Evolutionary conservation across 35 echinoderm and acorn worm genomes (phyloP).

Genomic region (Diadema setosum): DNA sequence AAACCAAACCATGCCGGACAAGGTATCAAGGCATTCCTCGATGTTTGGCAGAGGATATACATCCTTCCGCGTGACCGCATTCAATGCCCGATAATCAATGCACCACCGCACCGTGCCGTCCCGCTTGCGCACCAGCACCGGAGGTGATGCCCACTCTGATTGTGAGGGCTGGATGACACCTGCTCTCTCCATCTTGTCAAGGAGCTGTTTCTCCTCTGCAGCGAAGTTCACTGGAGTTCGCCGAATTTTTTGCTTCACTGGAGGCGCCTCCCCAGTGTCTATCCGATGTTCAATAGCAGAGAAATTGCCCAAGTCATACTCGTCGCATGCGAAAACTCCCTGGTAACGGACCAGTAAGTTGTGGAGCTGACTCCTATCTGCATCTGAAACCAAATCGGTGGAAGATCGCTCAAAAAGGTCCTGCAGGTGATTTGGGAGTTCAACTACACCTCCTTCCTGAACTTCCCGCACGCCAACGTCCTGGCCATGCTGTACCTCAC

Average conservation of each 20-base stretch:
- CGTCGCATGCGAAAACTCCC: conserved; percentile 37
- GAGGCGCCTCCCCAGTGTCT: not conserved
- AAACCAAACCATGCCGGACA: conserved; percentile 62
- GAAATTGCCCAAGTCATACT: conserved; percentile 45
- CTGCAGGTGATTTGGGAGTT: not conserved
- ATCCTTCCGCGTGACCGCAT: conserved; percentile 36
- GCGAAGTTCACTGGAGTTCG: conserved; percentile 38
- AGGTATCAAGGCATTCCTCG: conserved; percentile 43
- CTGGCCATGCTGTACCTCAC: not conserved
- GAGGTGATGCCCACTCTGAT: conserved; percentile 35
- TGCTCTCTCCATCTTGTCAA: conserved; percentile 39
- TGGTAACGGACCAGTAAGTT: not conserved
- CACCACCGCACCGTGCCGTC: conserved; percentile 48
- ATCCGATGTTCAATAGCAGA: conserved; percentile 24
- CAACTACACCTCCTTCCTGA: not conserved
- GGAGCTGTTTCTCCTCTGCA: conserved; percentile 27
- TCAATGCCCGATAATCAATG: conserved; percentile 47
- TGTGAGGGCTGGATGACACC: conserved; percentile 51
- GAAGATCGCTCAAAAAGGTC: not conserved
- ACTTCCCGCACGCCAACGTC: not conserved
- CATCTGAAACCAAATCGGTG: not conserved
- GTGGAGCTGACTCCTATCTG: not conserved
- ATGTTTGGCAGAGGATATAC: conserved; percentile 31
- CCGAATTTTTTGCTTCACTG: conserved; percentile 40
- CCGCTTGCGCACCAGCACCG: conserved; percentile 22